Evolutionary conservation across 2,113 vertebrate genomes (phyloP).

Genomic region (Hypomesus transpacificus): DNA sequence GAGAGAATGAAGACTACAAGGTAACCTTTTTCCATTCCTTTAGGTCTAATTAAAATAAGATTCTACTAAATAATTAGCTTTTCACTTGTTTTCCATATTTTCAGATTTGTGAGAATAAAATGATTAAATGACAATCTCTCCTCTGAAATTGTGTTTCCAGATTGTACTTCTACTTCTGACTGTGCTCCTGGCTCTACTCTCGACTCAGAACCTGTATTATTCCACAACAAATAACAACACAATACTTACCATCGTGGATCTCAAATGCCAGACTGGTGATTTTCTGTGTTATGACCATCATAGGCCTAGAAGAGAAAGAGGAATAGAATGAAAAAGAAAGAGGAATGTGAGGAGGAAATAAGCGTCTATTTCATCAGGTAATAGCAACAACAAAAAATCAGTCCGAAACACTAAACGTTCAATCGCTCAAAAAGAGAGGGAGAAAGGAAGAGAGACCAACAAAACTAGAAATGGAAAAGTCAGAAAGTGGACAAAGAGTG

Average conservation of each 20-base stretch:
- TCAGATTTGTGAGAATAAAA: no score
- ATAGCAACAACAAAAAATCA: no score
- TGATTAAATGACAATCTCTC: no score
- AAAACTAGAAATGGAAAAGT: no score
- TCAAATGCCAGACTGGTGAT: constrained; percentile 94
- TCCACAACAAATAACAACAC: neutral
- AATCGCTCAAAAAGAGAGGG: no score
- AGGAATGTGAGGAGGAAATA: neutral
- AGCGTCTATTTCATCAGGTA: neutral
- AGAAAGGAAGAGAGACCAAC: no score
- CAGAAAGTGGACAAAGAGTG: neutral
- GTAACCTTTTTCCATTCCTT: neutral
- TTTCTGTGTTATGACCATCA: constrained; percentile 98
- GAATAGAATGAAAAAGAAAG: neutral
- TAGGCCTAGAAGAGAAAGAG: constrained; percentile 73
- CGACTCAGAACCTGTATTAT: neutral
- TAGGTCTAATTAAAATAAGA: no score
- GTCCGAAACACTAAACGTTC: no score
- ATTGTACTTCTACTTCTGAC: no score
- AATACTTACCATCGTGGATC: constrained; percentile 87
- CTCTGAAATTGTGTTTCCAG: no score
- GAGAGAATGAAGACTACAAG: neutral
- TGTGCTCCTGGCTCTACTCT: neutral
- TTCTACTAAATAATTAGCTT: no score
- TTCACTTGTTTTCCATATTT: no score